Evolutionary conservation across 2,797 vertebrate genomes (phyloP), one percentile per base, ranked within the genome.

Genomic region (Lepilemur septentrionalis): DNA sequence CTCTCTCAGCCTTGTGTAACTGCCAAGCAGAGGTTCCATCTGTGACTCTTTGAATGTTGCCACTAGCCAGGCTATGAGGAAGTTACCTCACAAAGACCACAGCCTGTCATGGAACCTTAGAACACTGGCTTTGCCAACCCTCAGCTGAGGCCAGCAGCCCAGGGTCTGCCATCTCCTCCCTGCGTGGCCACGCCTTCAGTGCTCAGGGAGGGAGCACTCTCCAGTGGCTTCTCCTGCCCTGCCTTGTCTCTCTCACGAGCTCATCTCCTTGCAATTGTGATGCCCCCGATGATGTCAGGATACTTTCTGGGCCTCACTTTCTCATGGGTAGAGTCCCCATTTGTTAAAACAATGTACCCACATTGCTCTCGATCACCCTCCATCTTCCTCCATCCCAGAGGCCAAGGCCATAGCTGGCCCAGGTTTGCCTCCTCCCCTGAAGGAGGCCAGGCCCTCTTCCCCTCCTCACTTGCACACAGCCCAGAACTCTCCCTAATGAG

Each of bases 41-140:
- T 84, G 20, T 18, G 28, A 52, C 11, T 65, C n/a, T 3, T 43
- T n/a, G 2, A 11, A 10, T 30, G 30, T 91, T 73, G 30, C 55
- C 65, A 48, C 50, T 23, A n/a, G 17, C n/a, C 17, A 61, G 15
- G 18, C 12, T 48, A 8, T 30, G 23, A 65, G 8, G 32, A 57
- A 73, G 18, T 63, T 35, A 63, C 22, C 17, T 72, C 20, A 35
- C 32, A 81, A 70, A 48, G 38, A 48, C 32, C 22, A 15, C 3
- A 9, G 15, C 14, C 28, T 43, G 38, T 20, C 2, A 17, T 0
- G 35, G 38, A 48, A 23, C 3, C 5, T 48, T 6, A 1, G 13
- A 15, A 7, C 32, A 59, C 0, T 2, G 22, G 17, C 17, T 25
- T 28, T 25, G 50, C n/a, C 35, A 15, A 25, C 48, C 8, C 20